Percentiles rank a stretch among this genome's conserved stretches.
phyloP scores from a whole-genome alignment of 2,113 vertebrate species.

The Lynx canadensis region DNA sequence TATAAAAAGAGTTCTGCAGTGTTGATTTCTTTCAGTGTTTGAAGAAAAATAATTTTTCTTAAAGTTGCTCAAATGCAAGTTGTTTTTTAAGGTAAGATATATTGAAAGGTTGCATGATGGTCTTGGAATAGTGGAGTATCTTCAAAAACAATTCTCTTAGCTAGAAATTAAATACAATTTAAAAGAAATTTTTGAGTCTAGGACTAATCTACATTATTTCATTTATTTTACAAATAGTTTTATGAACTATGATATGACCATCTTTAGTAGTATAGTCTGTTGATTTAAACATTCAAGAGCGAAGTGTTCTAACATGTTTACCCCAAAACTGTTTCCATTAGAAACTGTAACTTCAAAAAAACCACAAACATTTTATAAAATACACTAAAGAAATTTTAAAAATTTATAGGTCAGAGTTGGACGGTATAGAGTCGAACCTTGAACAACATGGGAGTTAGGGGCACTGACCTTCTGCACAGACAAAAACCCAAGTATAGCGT shows the following conservation, averaged over 20 bases:
- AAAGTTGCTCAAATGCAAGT: background rate
- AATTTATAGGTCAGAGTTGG: background rate
- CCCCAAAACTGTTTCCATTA: background rate
- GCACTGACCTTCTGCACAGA: background rate
- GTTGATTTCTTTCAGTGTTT: background rate
- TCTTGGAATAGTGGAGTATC: background rate
- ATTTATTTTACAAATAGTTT: conserved; percentile 37
- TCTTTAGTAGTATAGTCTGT: background rate
- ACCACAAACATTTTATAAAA: background rate
- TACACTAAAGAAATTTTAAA: background rate
- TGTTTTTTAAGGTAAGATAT: background rate
- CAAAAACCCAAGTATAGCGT: background rate
- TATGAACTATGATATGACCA: conserved; percentile 4
- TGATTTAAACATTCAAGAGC: background rate
- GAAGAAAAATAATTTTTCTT: background rate
- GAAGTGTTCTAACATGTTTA: background rate
- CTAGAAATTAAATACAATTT: conserved; percentile 3
- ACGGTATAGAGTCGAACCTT: background rate
- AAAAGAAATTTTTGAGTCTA: background rate
- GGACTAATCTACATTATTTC: background rate
- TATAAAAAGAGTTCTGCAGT: background rate
- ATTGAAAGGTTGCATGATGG: background rate
- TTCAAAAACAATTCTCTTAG: background rate
- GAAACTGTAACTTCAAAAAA: background rate
- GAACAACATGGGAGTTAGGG: background rate